A percentile compares a stretch with the other conserved stretches of the same genome.
Evolutionary conservation across 2,888 invertebrate genomes (phyloP).

Genomic region (Caenorhabditis angaria): DNA sequence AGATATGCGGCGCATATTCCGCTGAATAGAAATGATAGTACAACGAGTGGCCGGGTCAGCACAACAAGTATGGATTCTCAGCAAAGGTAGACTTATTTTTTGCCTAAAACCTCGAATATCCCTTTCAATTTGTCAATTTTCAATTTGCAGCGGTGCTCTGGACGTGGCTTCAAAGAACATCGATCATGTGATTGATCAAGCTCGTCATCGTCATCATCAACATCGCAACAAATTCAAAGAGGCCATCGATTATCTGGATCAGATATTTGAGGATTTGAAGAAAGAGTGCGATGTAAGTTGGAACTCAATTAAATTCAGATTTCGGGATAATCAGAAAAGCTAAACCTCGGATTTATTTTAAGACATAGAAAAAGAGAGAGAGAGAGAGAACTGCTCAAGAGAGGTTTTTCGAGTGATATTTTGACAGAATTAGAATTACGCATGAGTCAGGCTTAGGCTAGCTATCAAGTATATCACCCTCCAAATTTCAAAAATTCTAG

Average conservation of each 20-base stretch:
- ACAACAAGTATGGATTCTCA: constrained; percentile 51
- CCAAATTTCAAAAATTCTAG: constrained; percentile 15
- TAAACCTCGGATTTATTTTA: constrained; percentile 3
- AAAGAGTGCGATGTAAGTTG: constrained; percentile 59
- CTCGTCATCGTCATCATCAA: constrained; percentile 56
- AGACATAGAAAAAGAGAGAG: no score
- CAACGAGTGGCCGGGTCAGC: constrained; percentile 52
- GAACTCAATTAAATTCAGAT: no score
- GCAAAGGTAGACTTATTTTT: constrained; percentile 39
- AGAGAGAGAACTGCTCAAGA: no score
- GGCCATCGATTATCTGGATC: constrained; percentile 71
- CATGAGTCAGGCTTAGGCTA: background rate
- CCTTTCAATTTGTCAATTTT: constrained; percentile 6
- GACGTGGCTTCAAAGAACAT: constrained; percentile 65
- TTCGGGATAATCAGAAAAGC: constrained; percentile 18
- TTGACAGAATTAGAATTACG: no score
- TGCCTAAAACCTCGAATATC: constrained; percentile 2
- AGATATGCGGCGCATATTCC: constrained; percentile 70
- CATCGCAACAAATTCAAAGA: constrained; percentile 69
- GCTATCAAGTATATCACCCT: background rate
- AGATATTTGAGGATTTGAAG: constrained; percentile 71
- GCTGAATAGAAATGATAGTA: constrained; percentile 40
- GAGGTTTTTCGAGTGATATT: no score
- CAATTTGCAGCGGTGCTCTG: constrained; percentile 53
- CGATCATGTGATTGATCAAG: constrained; percentile 70